Conservation (phyloP, 1,140 invertebrate genomes). For the Uloborus diversus region DNA sequence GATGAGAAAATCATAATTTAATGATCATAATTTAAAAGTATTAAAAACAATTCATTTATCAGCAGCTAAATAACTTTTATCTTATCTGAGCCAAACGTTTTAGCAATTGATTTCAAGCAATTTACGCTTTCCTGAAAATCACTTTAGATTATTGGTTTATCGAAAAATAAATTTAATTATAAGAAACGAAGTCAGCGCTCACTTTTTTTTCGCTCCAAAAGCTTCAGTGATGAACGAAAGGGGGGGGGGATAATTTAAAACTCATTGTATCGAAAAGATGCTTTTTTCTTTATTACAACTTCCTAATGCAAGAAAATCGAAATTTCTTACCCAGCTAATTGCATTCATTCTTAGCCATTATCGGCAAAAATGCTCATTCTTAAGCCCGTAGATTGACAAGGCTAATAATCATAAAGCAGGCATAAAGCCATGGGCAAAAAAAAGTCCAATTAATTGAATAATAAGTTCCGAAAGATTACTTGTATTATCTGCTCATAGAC, state of each 20-base stretch:
- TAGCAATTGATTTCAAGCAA: background rate
- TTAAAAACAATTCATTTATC: too few species aligned
- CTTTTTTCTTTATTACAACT: background rate
- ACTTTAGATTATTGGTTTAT: conserved; percentile 46
- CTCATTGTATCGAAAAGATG: background rate
- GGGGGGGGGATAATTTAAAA: background rate
- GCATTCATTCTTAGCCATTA: conserved; percentile 37
- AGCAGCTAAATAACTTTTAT: background rate
- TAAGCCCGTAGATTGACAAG: conserved; percentile 30
- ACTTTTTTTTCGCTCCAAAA: background rate
- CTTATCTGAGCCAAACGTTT: background rate
- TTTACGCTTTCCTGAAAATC: background rate
- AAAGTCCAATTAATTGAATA: conserved; percentile 54
- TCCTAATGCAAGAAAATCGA: conserved; percentile 31
- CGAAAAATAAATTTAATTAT: conserved; percentile 56
- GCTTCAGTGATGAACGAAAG: too few species aligned
- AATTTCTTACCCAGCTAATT: conserved; percentile 26
- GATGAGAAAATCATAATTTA: too few species aligned
- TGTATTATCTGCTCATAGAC: conserved; percentile 47
- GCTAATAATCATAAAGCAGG: conserved; percentile 45
- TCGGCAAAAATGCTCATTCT: conserved; percentile 6
- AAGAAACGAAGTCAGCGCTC: conserved; percentile 8
- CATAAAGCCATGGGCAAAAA: conserved; percentile 34
- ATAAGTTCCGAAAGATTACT: conserved; percentile 46
- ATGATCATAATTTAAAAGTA: too few species aligned